Evolutionary conservation across 1,140 invertebrate species (phyloP), one percentile per base, ranked within the genome.

Genomic region (Laupala kohalensis): DNA sequence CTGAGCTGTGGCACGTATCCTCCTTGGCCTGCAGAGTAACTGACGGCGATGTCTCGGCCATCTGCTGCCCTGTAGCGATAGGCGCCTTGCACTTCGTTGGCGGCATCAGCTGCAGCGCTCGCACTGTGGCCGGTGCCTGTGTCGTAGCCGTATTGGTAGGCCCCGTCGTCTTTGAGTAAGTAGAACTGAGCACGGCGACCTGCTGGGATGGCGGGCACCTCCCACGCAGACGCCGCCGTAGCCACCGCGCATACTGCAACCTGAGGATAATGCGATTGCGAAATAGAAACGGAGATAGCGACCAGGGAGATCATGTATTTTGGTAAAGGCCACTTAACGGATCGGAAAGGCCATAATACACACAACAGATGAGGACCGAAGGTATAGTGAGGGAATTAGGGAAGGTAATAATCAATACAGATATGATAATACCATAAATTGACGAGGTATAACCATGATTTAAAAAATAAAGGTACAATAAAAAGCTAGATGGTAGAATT

Each of bases 121-220:
- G 72, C 71, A 27, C 27, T 30, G 12, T 71, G 72, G 28, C 73
- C 72, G 23, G 69, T 67, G 0, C 76, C 75, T n/a, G 76, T 77
- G 69, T 77, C 75, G 37, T 76, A 77, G 1, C 76, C 76, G 30
- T 71, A 77, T 69, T 73, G 74, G 69, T 76, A 77, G 6, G 30
- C 69, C 5, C 76, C 75, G 69, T 75, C 70, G 26, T 73, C 66
- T 2, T 74, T 53, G 19, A 73, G 64, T 62, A 76, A 62, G 15
- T 74, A 71, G 68, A 72, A 77, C 67, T 77, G 71, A 4, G 72
- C 62, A 24, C 75, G 53, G 23, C 73, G 69, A 25, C 74, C 75
- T 19, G 74, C 64, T 23, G 76, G 76, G 70, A 76, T 73, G 26
- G 69, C 23, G 3, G 75, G 74, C 28, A 74, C 62, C 27, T 30